A percentile compares a stretch with the other conserved stretches of the same genome.
phyloP scores from a whole-genome alignment of 2,797 vertebrate species.

The Enoplosus armatus region DNA sequence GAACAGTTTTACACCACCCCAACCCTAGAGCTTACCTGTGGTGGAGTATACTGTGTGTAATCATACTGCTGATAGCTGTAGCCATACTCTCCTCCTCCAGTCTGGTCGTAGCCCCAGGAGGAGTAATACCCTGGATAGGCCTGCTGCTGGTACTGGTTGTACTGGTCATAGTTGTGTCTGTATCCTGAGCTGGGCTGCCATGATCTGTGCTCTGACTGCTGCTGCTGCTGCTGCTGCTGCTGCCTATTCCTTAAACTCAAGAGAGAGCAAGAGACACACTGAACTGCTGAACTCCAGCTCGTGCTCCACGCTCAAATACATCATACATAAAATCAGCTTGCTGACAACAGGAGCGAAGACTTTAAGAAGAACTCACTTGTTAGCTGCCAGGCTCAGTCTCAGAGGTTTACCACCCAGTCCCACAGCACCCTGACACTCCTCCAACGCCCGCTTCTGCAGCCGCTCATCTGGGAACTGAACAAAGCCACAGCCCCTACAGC shows the following conservation, averaged over 20 bases:
- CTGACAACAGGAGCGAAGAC: accelerated
- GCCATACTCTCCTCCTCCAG: slow-evolving; percentile 87
- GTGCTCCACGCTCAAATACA: neutral
- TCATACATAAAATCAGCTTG: neutral
- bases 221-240: slow-evolving; percentile 44
- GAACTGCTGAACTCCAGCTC: neutral
- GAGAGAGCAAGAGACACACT: neutral
- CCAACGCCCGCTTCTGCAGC: slow-evolving; percentile 91
- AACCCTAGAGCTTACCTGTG: slow-evolving; percentile 88
- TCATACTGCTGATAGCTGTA: slow-evolving; percentile 93
- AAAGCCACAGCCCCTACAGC: slow-evolving; percentile 92
- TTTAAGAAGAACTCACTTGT: slow-evolving; percentile 87
- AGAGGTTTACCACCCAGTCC: slow-evolving; percentile 91
- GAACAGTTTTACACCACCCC: too few relatives aligned
- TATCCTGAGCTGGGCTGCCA: slow-evolving; percentile 83
- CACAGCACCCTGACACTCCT: slow-evolving; percentile 91
- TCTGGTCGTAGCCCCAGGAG: slow-evolving; percentile 93
- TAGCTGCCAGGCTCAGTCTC: slow-evolving; percentile 91
- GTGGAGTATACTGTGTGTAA: slow-evolving; percentile 88
- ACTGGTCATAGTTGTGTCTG: slow-evolving; percentile 79
- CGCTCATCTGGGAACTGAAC: slow-evolving; percentile 94
- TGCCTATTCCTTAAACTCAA: slow-evolving; percentile 75
- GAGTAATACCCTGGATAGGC: slow-evolving; percentile 89
- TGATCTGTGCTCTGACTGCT: slow-evolving; percentile 70
- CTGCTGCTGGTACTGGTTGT: slow-evolving; percentile 81